These are phyloP conservation scores for Leuciscus idus DNA, from an alignment of 2,113 vertebrate species.

Conservation along the genomic window DNA sequence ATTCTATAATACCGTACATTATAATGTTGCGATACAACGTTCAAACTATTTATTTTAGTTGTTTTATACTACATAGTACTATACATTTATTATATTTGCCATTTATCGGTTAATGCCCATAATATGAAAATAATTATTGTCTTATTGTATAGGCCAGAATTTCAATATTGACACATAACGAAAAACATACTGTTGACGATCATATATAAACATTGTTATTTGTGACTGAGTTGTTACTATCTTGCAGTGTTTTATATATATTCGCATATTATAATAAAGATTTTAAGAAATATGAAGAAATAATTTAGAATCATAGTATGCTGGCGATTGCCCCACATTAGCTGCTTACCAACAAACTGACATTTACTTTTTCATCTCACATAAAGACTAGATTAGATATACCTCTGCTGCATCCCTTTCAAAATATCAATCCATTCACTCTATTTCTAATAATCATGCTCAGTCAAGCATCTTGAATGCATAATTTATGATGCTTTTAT, in stretches of 20 bases:
- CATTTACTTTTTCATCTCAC: slow-evolving; percentile 1
- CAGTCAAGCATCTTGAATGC: slow-evolving; percentile 49
- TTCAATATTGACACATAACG: neutral
- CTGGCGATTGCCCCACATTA: neutral
- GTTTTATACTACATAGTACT: neutral
- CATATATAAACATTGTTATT: no score
- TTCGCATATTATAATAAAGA: no score
- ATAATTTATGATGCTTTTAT: slow-evolving; percentile 55
- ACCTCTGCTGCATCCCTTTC: slow-evolving; percentile 29
- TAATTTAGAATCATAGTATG: neutral
- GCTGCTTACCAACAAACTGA: neutral
- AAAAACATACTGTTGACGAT: neutral
- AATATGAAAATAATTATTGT: neutral
- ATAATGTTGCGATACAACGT: neutral
- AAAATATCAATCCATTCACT: slow-evolving; percentile 50
- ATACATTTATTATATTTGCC: neutral
- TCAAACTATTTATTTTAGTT: no score
- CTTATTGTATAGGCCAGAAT: neutral
- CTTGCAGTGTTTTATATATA: no score
- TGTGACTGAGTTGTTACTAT: no score
- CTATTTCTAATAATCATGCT: slow-evolving; percentile 50
- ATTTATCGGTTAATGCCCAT: neutral
- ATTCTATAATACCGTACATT: neutral
- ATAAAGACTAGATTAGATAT: slow-evolving; percentile 7
- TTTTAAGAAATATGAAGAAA: neutral